Evolutionary conservation across 2,113 vertebrate genomes (phyloP), one percentile per base, ranked within the genome.

Genomic region (Neotoma lepida): DNA sequence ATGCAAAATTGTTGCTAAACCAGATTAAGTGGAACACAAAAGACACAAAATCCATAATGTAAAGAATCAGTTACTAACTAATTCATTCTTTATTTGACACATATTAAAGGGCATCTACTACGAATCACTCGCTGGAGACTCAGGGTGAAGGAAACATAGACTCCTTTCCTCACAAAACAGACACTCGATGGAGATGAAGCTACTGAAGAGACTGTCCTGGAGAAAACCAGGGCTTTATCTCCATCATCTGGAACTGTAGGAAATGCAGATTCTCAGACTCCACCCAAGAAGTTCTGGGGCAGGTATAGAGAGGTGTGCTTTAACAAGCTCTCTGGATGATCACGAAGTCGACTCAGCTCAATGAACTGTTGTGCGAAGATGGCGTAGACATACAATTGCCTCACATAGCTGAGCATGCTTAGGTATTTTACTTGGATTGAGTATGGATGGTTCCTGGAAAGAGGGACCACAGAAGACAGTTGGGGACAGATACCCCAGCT

Each of bases 11-110:
- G 15, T 73, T 93, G 84, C 73, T 76, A 92, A 80, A 39, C 88
- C 93, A 93, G 68, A 92, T 89, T 85, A 96, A 93, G 28, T 35
- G 20, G 78, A 91, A 95, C 49, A 61, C 14, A 81, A 94, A 96
- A 91, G 54, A 86, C 46, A 63, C 33, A 80, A 93, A 96, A 94
- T 63, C 49, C 18, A 78, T 63, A 86, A 86, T 86, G 82, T 58
- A 95, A 96, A 95, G 33, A 93, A 64, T 64, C 73, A 74, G 22
- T 63, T 91, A 35, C 61, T 89, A 78, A 74, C 41, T 41, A 82
- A 86, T 70, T 39, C 28, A 18, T 86, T 94, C 84, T 94, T 89
- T 88, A 78, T 87, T 86, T 33, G 82, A 71, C n/a, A 87, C 35
- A 64, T 44, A 91, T 56, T 89, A 56, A 89, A 80, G n/a, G 73